Evolutionary conservation across 1,140 invertebrate genomes (phyloP).

Genomic region (Pseudomyrmex cubaensis): DNA sequence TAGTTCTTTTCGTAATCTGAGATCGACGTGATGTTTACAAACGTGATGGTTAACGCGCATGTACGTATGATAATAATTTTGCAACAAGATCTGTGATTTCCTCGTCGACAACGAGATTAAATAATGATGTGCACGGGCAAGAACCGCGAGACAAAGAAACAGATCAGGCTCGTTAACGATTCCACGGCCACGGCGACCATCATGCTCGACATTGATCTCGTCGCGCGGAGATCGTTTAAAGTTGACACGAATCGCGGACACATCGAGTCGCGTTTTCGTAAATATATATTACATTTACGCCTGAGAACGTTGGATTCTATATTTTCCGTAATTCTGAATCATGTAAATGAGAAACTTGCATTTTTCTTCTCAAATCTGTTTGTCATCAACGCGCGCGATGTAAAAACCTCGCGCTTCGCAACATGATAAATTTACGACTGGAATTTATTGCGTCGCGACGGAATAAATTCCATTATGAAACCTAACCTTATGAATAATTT

Average conservation of each 20-base stretch:
- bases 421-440: too few species aligned
- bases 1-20: neutral
- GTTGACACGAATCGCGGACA: constrained; percentile 64
- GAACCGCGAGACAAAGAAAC: constrained; percentile 58
- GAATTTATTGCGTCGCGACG: neutral
- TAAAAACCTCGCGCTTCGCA: too few species aligned
- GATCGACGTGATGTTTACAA: neutral
- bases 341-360: constrained; percentile 66
- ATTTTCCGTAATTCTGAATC: constrained; percentile 72
- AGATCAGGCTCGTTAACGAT: constrained; percentile 74
- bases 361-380: neutral
- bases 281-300: constrained; percentile 74
- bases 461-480: neutral
- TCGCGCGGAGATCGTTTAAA: constrained; percentile 70
- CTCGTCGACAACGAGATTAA: constrained; percentile 34
- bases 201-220: constrained; percentile 74
- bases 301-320: constrained; percentile 66
- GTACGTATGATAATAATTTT: neutral
- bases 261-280: constrained; percentile 66
- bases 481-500: too few species aligned
- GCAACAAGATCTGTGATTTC: constrained; percentile 41
- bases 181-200: constrained; percentile 72
- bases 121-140: constrained; percentile 36
- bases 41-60: neutral
- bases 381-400: too few species aligned